Evolutionary conservation across 2,888 invertebrate genomes (phyloP).

Genomic region (Theodoxus fluviatilis): DNA sequence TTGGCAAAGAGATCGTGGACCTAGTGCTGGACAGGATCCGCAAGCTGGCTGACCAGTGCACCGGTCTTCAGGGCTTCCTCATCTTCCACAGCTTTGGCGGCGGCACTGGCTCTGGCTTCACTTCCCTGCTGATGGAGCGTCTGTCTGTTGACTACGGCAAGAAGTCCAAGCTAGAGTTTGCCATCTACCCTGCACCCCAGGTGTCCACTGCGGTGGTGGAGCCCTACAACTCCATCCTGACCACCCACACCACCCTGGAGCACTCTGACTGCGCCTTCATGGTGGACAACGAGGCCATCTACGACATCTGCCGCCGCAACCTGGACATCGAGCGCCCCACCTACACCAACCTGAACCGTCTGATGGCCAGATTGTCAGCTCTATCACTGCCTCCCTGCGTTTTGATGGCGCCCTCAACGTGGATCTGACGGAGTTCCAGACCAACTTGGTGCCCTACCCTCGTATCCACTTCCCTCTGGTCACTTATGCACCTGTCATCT

Average conservation of each 20-base stretch:
- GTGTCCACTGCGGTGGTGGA: conserved; percentile 30
- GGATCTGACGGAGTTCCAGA: conserved; percentile 69
- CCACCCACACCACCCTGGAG: conserved; percentile 72
- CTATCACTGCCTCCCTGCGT: conserved; percentile 66
- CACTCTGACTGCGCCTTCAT: conserved; percentile 97
- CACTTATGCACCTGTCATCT: no score
- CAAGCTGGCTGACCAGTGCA: conserved; percentile 28
- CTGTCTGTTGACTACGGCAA: conserved; percentile 76
- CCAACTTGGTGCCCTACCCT: conserved; percentile 63
- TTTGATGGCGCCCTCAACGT: conserved; percentile 62
- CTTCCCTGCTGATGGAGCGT: conserved; percentile 84
- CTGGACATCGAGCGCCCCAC: conserved; percentile 63
- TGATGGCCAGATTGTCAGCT: conserved; percentile 34
- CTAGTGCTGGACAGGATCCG: conserved; percentile 26
- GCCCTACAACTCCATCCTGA: conserved; percentile 34
- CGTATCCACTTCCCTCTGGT: conserved; percentile 81
- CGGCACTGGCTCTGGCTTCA: conserved; percentile 54
- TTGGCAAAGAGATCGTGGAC: conserved; percentile 29
- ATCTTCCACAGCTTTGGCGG: not conserved
- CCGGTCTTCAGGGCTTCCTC: conserved; percentile 23
- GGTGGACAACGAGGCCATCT: conserved; percentile 86
- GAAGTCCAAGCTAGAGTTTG: conserved; percentile 28
- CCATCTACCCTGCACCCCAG: conserved; percentile 29
- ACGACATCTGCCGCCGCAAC: conserved; percentile 84
- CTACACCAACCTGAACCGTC: conserved; percentile 26